Base-by-base conservation (phyloP, 2,797 vertebrate genomes). In the Mus minutoides region DNA sequence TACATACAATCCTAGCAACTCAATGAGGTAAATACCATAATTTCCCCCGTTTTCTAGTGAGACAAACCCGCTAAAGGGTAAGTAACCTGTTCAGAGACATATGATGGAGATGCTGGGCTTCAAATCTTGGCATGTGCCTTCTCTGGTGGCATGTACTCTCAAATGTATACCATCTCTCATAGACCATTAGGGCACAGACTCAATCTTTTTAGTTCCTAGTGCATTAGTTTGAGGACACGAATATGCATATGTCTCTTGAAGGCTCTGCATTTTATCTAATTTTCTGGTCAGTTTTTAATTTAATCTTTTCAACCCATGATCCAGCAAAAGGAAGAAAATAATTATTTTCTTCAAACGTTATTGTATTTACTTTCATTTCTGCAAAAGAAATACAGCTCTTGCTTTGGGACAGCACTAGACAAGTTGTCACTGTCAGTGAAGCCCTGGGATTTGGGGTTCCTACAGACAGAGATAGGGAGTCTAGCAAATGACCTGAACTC, bases 301-400 rank as follows among this genome's bases (percentile, higher is more conserved):
- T 34, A 46, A 78, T 34, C 31, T 67, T 67, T 67, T 17, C 26
- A 90, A 85, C 21, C 16, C 77, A 40, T 90, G 31, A 62, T 19
- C 62, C 49, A 88, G 52, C 56, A 76, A 37, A 67, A 91, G 22
- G n/a, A 88, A 96, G 80, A 88, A 91, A 91, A 75, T 19, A 46
- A 52, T 17, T 79, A 77, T 67, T 95, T 82, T 85, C 60, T 86
- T 77, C 49, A 19, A 43, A 92, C 29, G 1, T 76, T 64, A 40
- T 34, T 19, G 4, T 62, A 79, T 24, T 62, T 76, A 49, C 14
- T 90, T 96, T 93, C 34, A 4, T 94, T 95, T 82, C 26, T 58
- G 43, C 1, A 58, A 37, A 12, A 91, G 60, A 93, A 88, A 90
- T 34, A 71, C 34, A 73, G 16, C 19, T 56, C 13, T 56, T 56